Conservation (phyloP, 2,797 vertebrate species). For the Gorsachius magnificus region DNA sequence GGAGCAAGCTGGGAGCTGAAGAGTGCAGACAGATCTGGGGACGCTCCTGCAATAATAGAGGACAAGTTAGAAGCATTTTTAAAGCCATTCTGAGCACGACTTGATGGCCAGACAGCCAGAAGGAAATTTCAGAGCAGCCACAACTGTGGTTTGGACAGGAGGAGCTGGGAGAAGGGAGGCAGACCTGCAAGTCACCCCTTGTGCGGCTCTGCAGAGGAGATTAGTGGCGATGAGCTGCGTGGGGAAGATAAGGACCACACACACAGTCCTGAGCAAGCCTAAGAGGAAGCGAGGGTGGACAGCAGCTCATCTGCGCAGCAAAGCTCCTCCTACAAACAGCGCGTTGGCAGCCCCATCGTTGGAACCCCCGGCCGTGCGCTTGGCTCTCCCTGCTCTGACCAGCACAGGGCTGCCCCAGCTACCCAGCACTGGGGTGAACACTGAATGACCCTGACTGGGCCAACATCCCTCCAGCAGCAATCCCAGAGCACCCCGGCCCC, state of each 20-base stretch:
- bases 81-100: neutral
- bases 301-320: neutral
- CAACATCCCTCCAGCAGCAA: neutral
- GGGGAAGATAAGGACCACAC: neutral
- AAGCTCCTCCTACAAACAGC: neutral
- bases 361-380: accelerated
- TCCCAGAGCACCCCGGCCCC: neutral
- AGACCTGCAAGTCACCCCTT: neutral
- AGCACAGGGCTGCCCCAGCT: neutral
- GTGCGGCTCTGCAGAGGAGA: neutral
- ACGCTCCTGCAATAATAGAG: neutral
- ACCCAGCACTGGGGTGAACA: neutral
- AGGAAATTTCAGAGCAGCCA: neutral
- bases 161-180: neutral
- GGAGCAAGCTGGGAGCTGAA: neutral
- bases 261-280: neutral
- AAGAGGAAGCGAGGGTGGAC: neutral
- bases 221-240: neutral
- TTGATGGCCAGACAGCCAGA: neutral
- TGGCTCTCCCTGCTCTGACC: neutral
- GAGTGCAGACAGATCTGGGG: neutral
- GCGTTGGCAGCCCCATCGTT: accelerated
- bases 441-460: accelerated
- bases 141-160: neutral
- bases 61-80: neutral